Base-by-base conservation (phyloP, 2,888 invertebrate species). In the Urechis unicinctus region DNA sequence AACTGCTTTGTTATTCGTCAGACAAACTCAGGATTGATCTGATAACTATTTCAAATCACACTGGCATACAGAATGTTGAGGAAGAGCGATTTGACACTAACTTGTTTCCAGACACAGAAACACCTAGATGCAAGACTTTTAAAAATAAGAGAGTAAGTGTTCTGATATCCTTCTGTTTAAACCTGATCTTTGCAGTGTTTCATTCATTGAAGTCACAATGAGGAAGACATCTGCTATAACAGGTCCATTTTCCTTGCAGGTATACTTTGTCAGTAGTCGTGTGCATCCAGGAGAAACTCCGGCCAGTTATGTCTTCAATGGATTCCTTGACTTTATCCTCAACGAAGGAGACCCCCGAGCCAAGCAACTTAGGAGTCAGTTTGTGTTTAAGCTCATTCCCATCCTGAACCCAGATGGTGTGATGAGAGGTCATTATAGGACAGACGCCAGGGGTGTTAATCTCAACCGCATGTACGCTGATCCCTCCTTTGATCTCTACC, bases 201-300 rank as follows among this genome's bases (percentile, higher is more conserved):
- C 17, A 17, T 36, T 9, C 17, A 17, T 36, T 36, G 17, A 13
- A n/a, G n/a, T n/a, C n/a, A n/a, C n/a, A n/a, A n/a, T n/a, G n/a
- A n/a, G n/a, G n/a, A n/a, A n/a, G n/a, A n/a, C n/a, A n/a, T n/a
- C n/a, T n/a, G n/a, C n/a, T n/a, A n/a, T n/a, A n/a, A n/a, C n/a
- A n/a, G 17, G 9, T 49, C 6, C 3, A 9, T 50, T 22, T 43
- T 46, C 30, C n/a, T 57, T 48, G 3, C 55, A 91, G 84, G 84
- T 91, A 4, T 86, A 90, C 66, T 87, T 92, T 75, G 80, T 93
- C 68, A 91, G 89, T 57, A 91, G 91, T 3, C 82, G 93, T 58
- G 92, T 93, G 51, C 93, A 93, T 78, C 92, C 92, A 17, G 92
- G 92, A 1, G 93, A 93, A 79, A 91, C 91, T 0, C 92, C 91